Percentiles rank a stretch among this genome's conserved stretches.
Evolutionary conservation across 2,113 vertebrate genomes (phyloP).

Genomic region (Upupa epops): DNA sequence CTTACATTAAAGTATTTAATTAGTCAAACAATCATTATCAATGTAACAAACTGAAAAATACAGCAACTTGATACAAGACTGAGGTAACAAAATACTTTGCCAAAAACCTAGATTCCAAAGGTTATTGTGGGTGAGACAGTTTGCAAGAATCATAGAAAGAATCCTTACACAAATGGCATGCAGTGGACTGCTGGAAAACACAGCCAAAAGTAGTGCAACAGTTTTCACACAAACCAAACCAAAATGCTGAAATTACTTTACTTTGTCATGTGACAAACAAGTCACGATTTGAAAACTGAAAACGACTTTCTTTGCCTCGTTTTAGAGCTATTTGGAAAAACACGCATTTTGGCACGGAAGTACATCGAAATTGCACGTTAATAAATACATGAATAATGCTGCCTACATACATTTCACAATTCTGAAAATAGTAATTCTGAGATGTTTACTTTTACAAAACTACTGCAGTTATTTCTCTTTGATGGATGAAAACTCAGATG

Average conservation of each 20-base stretch:
- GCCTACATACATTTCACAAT: slow-evolving; percentile 8
- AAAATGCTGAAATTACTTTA: slow-evolving; percentile 66
- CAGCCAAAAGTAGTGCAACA: slow-evolving; percentile 67
- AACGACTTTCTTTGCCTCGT: slow-evolving; percentile 64
- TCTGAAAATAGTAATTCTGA: slow-evolving; percentile 9
- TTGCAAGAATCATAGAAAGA: slow-evolving; percentile 71
- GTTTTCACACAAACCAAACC: slow-evolving; percentile 68
- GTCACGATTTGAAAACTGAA: slow-evolving; percentile 63
- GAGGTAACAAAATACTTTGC: slow-evolving; percentile 84
- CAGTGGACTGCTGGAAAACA: slow-evolving; percentile 67
- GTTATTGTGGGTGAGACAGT: slow-evolving; percentile 63
- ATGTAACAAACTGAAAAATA: slow-evolving; percentile 83
- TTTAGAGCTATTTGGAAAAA: slow-evolving; percentile 75
- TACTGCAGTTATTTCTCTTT: not conserved
- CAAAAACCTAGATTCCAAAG: slow-evolving; percentile 75
- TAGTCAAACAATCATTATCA: slow-evolving; percentile 78
- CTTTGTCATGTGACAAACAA: slow-evolving; percentile 50
- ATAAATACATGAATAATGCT: slow-evolving; percentile 60
- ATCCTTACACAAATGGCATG: slow-evolving; percentile 76
- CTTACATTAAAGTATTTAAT: slow-evolving; percentile 78
- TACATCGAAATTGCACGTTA: slow-evolving; percentile 40
- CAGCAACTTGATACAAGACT: slow-evolving; percentile 82
- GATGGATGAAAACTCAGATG: not conserved
- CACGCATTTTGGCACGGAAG: slow-evolving; percentile 79
- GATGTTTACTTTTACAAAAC: not conserved